Base-by-base conservation (phyloP, 2,113 vertebrate genomes). In the Prochilodus magdalenae region DNA sequence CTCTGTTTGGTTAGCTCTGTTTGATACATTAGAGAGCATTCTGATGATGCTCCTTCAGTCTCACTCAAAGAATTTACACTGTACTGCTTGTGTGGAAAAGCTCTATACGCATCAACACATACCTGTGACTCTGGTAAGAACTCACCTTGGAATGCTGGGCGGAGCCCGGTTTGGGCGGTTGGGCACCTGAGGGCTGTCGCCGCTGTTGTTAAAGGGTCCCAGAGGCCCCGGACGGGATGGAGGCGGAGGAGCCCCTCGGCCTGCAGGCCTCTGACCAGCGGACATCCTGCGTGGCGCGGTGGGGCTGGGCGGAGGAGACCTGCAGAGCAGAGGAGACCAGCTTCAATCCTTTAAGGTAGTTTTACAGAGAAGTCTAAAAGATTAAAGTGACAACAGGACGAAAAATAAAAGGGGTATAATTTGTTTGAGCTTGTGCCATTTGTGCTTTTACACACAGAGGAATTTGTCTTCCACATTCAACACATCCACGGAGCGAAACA, bases 111-210 rank as follows among this genome's bases (percentile, higher is more conserved):
- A 36, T 3, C 16, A 22, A 5, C 22, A 67, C 65, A 55, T 1
- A 6, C 5, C 65, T 40, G 51, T 24, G 49, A 33, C n/a, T 57
- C 20, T 40, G 29, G 69, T 44, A 36, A 29, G 13, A 14, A 16
- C 93, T 96, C 93, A 99, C 97, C 97, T 99, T 53, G 97, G 97
- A 80, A 98, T 94, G 7, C 95, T 97, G 72, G 97, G 97, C 57
- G 96, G 97, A 40, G 96, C 96, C 84, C 97, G 90, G 5, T 96
- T 95, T 0, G 97, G 96, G 79, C 97, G 94, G 26, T 96, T 98
- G 1, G 97, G 96, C 33, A 97, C 94, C 87, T 98, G 96, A 0
- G 96, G 97, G 87, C 94, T 94, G 7, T 98, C 97, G 30, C 90
- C 94, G 67, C 87, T 93, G 80, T 93, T 95, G 24, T 95, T 95